Evolutionary conservation across 2,888 invertebrate species (phyloP).

Genomic region (Gnatocerus cornutus): DNA sequence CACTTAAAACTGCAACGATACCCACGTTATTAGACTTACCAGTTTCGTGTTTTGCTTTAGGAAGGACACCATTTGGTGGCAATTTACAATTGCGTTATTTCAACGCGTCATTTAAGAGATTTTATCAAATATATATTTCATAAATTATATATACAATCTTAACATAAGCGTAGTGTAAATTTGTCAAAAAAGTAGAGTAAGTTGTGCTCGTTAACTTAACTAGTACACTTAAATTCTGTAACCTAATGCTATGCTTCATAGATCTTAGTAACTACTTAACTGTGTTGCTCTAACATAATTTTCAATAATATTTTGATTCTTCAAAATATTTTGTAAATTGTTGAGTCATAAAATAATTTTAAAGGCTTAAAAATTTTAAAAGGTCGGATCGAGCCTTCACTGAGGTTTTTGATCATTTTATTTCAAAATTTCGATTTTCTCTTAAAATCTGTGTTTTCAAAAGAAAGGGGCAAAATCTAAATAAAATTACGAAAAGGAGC

Average conservation of each 20-base stretch:
- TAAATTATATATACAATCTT: neutral
- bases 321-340: too few species aligned
- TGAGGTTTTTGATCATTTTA: too few species aligned
- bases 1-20: slow-evolving; percentile 20
- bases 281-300: neutral
- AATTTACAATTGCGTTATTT: too few species aligned
- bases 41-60: neutral
- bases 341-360: too few species aligned
- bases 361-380: too few species aligned
- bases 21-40: neutral
- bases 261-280: neutral
- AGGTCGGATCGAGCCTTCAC: too few species aligned
- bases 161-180: neutral
- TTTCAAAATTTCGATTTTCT: neutral
- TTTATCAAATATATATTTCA: too few species aligned
- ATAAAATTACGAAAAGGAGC: too few species aligned
- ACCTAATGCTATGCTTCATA: neutral
- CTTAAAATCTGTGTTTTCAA: neutral
- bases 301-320: too few species aligned
- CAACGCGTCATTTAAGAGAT: too few species aligned
- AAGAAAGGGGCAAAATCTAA: too few species aligned
- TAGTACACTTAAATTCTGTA: neutral
- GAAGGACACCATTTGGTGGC: neutral
- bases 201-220: neutral
- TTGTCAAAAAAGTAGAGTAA: neutral